Conservation (phyloP, 2,888 invertebrate species). For the Lepidocyrtinus sp. region DNA sequence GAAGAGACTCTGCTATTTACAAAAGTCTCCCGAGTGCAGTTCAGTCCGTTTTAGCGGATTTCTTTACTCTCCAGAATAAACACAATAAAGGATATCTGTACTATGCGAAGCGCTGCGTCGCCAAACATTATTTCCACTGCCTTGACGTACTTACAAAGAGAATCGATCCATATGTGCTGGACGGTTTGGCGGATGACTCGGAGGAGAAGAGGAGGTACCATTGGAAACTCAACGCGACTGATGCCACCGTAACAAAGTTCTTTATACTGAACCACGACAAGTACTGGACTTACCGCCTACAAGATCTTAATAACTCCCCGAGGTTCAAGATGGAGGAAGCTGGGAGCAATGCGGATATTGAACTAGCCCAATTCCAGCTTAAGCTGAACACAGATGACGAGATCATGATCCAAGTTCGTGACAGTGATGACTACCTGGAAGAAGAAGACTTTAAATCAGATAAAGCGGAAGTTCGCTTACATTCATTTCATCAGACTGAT, state of each 20-base stretch:
- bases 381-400: slow-evolving; percentile 55
- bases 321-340: slow-evolving; percentile 63
- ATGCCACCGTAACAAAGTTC: slow-evolving; percentile 47
- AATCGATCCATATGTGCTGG: slow-evolving; percentile 49
- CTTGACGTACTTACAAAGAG: slow-evolving; percentile 64
- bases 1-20: slow-evolving; percentile 51
- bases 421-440: slow-evolving; percentile 54
- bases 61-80: slow-evolving; percentile 61
- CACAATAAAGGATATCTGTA: slow-evolving; percentile 63
- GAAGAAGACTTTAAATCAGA: slow-evolving; percentile 58
- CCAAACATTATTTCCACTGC: slow-evolving; percentile 60
- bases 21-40: slow-evolving; percentile 59
- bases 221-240: slow-evolving; percentile 61
- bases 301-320: slow-evolving; percentile 60
- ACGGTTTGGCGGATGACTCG: slow-evolving; percentile 49
- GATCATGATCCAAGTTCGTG: slow-evolving; percentile 54
- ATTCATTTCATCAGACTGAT: slow-evolving; percentile 58
- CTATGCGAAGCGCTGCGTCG: slow-evolving; percentile 60
- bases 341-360: slow-evolving; percentile 49
- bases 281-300: slow-evolving; percentile 61
- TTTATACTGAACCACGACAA: slow-evolving; percentile 59
- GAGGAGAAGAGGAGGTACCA: slow-evolving; percentile 61
- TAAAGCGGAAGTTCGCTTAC: slow-evolving; percentile 59
- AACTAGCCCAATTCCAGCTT: slow-evolving; percentile 56
- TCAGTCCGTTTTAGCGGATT: slow-evolving; percentile 48